Evolutionary conservation across 2,888 invertebrate species (phyloP), one percentile per base, ranked within the genome.

Genomic region (Molorchus minor): DNA sequence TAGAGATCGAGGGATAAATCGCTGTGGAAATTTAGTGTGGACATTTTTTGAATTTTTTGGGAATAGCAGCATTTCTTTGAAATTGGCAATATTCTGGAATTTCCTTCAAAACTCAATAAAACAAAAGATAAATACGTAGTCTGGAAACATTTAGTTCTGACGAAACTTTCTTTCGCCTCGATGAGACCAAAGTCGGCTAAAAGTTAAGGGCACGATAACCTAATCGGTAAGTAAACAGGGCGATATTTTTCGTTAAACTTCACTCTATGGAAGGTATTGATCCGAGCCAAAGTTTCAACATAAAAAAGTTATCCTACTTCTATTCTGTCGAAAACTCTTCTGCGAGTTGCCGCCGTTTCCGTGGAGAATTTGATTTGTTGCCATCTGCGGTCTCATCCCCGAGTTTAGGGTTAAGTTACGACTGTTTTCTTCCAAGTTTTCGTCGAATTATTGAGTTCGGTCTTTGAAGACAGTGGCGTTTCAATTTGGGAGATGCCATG

Each of bases 221-320:
- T 49, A 49, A 56, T 56, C 56, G 43, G 15, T n/a, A 49, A 35
- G 56, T 49, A 56, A 56, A 56, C 56, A 56, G 8, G 43, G 49
- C 49, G 35, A 56, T 56, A 56, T 56, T 49, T 49, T 43, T 41
- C 43, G 35, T 43, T 20, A 56, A 56, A 56, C 46, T 56, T 35
- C 47, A 49, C 56, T 56, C 49, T 49, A 56, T 56, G n/a, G n/a
- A 33, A 30, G 33, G 33, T 38, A 49, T 49, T 15, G 52, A 52
- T 52, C 25, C 30, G 30, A n/a, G n/a, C 17, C 52, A 30, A 52
- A 52, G 52, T 52, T 52, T 17, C 52, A 19, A 41, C 40, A 40
- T 36, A 46, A 36, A 38, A 47, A 46, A 46, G 30, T 55, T 55
- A 46, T 47, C 46, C 55, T 46, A 46, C 20, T 55, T 44, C 44